Evolutionary conservation across 2,797 vertebrate genomes (phyloP), one percentile per base, ranked within the genome.

Genomic region (Gouania willdenowi): DNA sequence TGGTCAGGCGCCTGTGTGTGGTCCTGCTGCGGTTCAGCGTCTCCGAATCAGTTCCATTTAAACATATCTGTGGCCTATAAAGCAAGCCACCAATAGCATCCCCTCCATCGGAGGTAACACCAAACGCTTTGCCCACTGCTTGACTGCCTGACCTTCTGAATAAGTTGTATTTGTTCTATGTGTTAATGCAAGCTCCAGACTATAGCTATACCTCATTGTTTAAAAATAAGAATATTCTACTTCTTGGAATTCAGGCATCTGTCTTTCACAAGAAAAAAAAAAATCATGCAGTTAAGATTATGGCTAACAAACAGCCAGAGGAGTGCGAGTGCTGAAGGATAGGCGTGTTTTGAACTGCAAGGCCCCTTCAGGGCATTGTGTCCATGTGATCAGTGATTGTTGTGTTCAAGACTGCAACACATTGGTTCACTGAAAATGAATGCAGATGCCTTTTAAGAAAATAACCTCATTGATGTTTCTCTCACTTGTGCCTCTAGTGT

Each of bases 1-100:
- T 75, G 73, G 73, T 79, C 70, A 51, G 44, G 4, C 49, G 67
- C 53, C 67, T 76, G 77, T 82, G 82, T 83, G 84, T 85, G 84
- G 84, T 81, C 84, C 73, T 65, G 42, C 31, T 77, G 69, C 59
- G 74, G 72, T 74, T 81, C 66, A 71, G 66, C 75, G 69, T 68
- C 64, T 74, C 63, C 70, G 56, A 78, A 81, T 82, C 45, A 65
- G 71, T 79, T 71, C 74, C 73, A 80, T 80, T 83, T 68, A 49
- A 81, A 82, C 71, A 81, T 84, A 75, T 83, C 67, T 77, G 73
- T 33, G 68, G 77, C 56, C 41, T 42, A 86, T 37, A 49, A 56
- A 58, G 71, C 58, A 62, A 82, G 79, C 74, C 79, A 30, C 68
- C 48, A 25, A 56, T 73, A 63, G 49, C 75, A 71, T 72, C 76